Evolutionary conservation across 2,113 vertebrate genomes (phyloP).

Genomic region (Cranoglanis bouderius): DNA sequence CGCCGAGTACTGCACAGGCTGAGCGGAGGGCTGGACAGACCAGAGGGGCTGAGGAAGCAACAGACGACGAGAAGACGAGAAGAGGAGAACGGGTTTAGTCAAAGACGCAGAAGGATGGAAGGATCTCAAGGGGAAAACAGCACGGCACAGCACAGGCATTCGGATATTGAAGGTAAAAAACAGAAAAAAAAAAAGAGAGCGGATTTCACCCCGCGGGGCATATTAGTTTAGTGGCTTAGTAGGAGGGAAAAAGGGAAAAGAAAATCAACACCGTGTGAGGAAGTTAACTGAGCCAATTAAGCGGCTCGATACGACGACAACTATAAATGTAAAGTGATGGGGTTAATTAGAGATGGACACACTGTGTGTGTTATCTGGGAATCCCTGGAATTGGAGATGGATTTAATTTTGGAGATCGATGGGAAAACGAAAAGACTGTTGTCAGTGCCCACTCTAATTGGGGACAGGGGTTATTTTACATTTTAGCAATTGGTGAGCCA

Average conservation of each 20-base stretch:
- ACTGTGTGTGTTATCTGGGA: neutral
- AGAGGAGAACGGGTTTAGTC: conserved; percentile 55
- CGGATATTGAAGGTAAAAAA: neutral
- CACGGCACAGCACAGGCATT: neutral
- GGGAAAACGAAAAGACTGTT: neutral
- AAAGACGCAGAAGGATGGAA: conserved; percentile 23
- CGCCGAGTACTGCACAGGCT: conserved; percentile 86
- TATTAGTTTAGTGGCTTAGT: conserved; percentile 20
- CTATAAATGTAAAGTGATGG: conserved; percentile 19
- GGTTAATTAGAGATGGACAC: neutral
- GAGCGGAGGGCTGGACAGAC: conserved; percentile 85
- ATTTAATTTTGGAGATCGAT: conserved; percentile 15
- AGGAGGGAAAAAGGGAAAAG: neutral
- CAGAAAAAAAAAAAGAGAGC: neutral
- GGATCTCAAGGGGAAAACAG: conserved; percentile 9
- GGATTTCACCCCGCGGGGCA: neutral
- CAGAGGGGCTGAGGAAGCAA: conserved; percentile 61
- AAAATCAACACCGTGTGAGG: conserved; percentile 7
- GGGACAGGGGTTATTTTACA: conserved; percentile 45
- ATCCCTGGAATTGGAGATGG: neutral
- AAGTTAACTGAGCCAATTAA: conserved; percentile 32
- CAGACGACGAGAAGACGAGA: conserved; percentile 65
- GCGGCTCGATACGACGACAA: neutral
- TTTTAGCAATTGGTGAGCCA: conserved; percentile 33
- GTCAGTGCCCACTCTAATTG: neutral